These are phyloP conservation scores for Gymnothorax javanicus DNA, from an alignment of 2,797 vertebrate genomes.

Conservation along the genomic window DNA sequence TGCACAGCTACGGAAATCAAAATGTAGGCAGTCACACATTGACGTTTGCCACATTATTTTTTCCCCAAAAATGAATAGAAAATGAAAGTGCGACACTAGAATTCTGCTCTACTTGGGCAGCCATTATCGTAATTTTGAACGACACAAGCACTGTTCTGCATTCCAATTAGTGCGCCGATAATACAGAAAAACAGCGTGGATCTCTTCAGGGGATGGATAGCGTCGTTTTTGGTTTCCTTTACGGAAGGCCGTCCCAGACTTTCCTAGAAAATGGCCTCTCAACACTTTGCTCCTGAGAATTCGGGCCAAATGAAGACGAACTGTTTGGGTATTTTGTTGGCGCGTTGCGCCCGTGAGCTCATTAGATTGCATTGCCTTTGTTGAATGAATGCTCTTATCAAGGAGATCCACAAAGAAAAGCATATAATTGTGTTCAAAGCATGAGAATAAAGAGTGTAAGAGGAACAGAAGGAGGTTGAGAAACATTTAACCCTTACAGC, in stretches of 20 bases:
- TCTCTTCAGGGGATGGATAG: background rate
- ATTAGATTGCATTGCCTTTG: background rate
- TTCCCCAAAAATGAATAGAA: background rate
- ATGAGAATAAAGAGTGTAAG: background rate
- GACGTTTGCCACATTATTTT: background rate
- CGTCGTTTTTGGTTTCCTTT: background rate
- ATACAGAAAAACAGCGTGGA: background rate
- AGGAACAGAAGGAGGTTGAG: background rate
- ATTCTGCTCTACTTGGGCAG: background rate
- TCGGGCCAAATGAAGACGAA: background rate
- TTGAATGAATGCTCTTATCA: background rate
- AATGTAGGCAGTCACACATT: background rate
- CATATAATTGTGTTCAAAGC: background rate
- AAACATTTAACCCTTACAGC: background rate
- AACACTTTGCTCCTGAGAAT: background rate
- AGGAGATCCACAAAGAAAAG: background rate
- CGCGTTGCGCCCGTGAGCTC: background rate
- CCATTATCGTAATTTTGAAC: constrained; percentile 1
- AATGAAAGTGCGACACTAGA: background rate
- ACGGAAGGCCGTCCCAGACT: background rate
- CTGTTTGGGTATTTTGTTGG: background rate
- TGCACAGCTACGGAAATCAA: background rate
- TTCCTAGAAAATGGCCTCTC: background rate
- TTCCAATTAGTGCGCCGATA: background rate
- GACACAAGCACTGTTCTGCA: background rate